Evolutionary conservation across 2,888 invertebrate species (phyloP).

Genomic region (Oxycera nigricornis): DNA sequence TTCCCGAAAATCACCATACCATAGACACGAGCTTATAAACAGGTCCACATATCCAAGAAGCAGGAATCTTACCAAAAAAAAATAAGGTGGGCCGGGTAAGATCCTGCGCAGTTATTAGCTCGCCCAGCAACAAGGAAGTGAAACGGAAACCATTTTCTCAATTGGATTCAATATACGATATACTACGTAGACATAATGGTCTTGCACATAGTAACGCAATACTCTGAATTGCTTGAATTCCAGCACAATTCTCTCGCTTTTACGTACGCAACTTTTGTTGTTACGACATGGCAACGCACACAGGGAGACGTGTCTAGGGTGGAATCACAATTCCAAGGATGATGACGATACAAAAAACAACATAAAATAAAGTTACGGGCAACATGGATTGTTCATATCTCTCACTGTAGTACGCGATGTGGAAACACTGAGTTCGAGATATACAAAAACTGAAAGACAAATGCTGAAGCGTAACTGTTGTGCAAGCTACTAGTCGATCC

Average conservation of each 20-base stretch:
- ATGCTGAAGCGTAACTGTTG: constrained; percentile 1
- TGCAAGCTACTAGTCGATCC: background rate
- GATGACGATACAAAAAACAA: background rate
- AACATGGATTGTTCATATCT: background rate
- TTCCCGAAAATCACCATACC: background rate
- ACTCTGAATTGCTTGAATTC: background rate
- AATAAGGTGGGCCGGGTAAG: background rate
- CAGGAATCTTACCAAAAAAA: background rate
- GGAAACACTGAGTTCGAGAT: background rate
- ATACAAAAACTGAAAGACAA: background rate
- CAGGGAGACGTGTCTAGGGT: background rate
- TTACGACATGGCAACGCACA: background rate
- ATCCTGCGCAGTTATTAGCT: constrained; percentile 30
- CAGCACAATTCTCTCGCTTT: background rate
- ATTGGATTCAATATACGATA: constrained; percentile 12
- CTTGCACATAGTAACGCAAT: constrained; percentile 26
- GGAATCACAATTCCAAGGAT: background rate
- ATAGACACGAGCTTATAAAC: background rate
- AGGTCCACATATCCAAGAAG: background rate
- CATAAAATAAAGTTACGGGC: background rate
- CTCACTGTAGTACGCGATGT: background rate
- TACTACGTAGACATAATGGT: background rate
- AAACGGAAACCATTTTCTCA: constrained; percentile 23
- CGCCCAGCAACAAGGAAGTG: constrained; percentile 2
- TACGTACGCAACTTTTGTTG: background rate